Evolutionary conservation across 2,888 invertebrate species (phyloP).

Genomic region (Caenorhabditis panamensis): DNA sequence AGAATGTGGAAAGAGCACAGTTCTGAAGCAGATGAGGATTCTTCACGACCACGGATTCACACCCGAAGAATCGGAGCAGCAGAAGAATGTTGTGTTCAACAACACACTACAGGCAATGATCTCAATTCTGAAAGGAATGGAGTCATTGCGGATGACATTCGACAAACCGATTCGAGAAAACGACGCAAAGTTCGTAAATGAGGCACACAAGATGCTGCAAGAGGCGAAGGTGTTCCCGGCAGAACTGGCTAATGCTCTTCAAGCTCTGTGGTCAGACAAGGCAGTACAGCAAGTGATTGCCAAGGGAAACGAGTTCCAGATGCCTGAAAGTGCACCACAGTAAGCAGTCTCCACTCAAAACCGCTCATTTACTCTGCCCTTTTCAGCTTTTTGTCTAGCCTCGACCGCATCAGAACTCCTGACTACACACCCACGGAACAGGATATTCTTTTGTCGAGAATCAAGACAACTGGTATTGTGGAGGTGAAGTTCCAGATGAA

Average conservation of each 20-base stretch:
- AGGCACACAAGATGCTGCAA: conserved; percentile 77
- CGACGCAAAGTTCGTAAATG: conserved; percentile 75
- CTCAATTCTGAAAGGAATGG: conserved; percentile 98
- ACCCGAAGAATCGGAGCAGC: conserved; percentile 92
- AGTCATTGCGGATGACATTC: conserved; percentile 95
- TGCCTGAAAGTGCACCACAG: conserved; percentile 78
- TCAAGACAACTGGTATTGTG: conserved; percentile 81
- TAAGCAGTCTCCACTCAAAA: conserved; percentile 49
- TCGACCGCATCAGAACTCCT: conserved; percentile 74
- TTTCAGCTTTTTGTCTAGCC: conserved; percentile 77
- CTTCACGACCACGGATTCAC: conserved; percentile 94
- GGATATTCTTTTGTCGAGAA: conserved; percentile 80
- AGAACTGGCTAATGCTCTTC: conserved; percentile 74
- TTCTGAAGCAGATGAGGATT: conserved; percentile 84
- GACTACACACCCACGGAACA: conserved; percentile 80
- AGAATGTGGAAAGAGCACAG: conserved; percentile 76
- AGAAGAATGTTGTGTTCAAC: conserved; percentile 91
- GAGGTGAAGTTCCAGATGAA: conserved; percentile 81
- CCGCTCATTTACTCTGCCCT: not conserved
- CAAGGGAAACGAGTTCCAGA: conserved; percentile 79
- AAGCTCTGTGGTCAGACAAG: conserved; percentile 74
- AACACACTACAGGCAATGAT: conserved; percentile 92
- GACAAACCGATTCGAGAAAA: conserved; percentile 87
- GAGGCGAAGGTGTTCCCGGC: conserved; percentile 78
- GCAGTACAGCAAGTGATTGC: conserved; percentile 68